phyloP scores from a whole-genome alignment of 2,797 vertebrate genomes.

The Notolepis coatsorum region DNA sequence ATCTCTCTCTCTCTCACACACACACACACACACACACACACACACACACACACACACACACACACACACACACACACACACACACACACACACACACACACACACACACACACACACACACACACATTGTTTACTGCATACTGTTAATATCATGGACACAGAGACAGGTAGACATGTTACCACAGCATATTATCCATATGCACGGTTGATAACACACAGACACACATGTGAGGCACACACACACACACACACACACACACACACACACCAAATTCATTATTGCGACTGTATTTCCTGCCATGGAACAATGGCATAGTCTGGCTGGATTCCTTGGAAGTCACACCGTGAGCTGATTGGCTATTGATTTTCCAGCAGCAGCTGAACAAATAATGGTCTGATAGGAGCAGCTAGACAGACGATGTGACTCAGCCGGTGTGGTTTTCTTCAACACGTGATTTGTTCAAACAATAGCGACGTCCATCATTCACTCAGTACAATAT shows the following conservation, averaged over 20 bases:
- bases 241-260: background rate
- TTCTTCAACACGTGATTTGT: slow-evolving; percentile 18
- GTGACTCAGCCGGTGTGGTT: slow-evolving; percentile 53
- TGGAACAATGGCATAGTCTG: background rate
- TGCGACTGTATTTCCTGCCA: background rate
- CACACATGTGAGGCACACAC: background rate
- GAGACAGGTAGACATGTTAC: background rate
- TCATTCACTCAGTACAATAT: background rate
- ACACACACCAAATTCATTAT: slow-evolving; percentile 12
- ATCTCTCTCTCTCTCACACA: background rate
- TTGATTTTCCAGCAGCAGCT: slow-evolving; percentile 42
- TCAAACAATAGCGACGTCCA: background rate
- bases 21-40: slow-evolving; percentile 10
- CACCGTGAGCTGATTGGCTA: slow-evolving; percentile 13
- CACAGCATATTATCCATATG: background rate
- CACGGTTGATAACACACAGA: background rate
- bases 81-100: background rate
- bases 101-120: background rate
- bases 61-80: slow-evolving; percentile 13
- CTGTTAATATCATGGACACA: background rate
- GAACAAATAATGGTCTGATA: slow-evolving; percentile 53
- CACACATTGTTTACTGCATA: no score
- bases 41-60: slow-evolving; percentile 9
- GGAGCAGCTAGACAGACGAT: slow-evolving; percentile 29
- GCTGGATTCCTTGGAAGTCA: slow-evolving; percentile 32